A percentile compares a stretch with the other conserved stretches of the same genome.
phyloP scores from a whole-genome alignment of 2,888 invertebrate genomes.

The Limnephilus auricula region DNA sequence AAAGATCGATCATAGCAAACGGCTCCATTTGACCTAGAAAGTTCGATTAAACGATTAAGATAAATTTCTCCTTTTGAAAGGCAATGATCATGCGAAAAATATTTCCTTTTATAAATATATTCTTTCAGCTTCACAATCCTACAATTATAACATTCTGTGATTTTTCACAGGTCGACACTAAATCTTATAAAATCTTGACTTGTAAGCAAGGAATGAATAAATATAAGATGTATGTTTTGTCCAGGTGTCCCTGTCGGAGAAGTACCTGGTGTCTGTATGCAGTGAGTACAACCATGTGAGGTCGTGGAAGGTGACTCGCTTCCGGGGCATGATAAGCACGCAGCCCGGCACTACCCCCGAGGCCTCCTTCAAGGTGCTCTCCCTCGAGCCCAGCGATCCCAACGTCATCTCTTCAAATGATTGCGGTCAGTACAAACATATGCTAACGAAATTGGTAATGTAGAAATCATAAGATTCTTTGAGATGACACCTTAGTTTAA shows the following conservation, averaged over 20 bases:
- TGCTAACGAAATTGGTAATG: neutral
- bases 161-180: no score
- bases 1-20: no score
- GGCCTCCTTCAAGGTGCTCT: conserved; percentile 97
- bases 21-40: no score
- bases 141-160: no score
- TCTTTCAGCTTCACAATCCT: neutral
- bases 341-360: conserved; percentile 98
- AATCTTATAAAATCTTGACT: no score
- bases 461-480: neutral
- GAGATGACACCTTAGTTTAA: neutral
- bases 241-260: conserved; percentile 94
- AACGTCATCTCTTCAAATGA: conserved; percentile 80
- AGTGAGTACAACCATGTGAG: conserved; percentile 98
- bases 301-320: conserved; percentile 97
- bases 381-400: conserved; percentile 79
- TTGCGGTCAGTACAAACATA: conserved; percentile 76
- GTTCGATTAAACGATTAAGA: no score
- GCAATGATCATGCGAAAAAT: no score
- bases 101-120: no score
- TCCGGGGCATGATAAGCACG: conserved; percentile 98
- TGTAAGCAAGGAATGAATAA: neutral
- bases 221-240: conserved; percentile 54
- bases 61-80: no score
- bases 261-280: conserved; percentile 96